Evolutionary conservation across 2,797 vertebrate genomes (phyloP).

Genomic region (Lates japonicus): DNA sequence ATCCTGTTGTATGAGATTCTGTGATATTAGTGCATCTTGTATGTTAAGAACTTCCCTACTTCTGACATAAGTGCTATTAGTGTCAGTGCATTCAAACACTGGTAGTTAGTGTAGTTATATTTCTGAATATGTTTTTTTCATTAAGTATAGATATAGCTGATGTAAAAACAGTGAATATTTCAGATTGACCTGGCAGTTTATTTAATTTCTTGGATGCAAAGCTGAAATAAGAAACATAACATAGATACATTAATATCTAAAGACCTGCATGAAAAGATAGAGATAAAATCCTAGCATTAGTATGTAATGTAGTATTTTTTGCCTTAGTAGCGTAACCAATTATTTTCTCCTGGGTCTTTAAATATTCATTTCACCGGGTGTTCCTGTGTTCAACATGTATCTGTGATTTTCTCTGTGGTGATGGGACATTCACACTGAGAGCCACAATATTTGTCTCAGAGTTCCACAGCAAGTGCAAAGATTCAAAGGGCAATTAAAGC

Average conservation of each 20-base stretch:
- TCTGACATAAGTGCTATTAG: background rate
- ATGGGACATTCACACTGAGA: slow-evolving; percentile 7
- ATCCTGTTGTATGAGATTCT: background rate
- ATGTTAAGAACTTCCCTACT: background rate
- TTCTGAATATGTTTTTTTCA: no score
- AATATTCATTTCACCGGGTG: background rate
- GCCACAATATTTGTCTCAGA: background rate
- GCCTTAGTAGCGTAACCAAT: background rate
- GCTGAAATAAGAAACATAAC: background rate
- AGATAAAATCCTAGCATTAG: background rate
- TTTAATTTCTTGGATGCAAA: background rate
- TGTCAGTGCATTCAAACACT: background rate
- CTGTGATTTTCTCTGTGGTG: slow-evolving; percentile 14
- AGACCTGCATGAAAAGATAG: background rate
- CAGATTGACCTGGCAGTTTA: background rate
- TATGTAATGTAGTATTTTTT: background rate
- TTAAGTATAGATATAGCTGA: background rate
- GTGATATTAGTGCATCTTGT: background rate
- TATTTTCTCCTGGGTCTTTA: background rate
- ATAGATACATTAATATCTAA: no score
- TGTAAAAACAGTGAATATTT: background rate
- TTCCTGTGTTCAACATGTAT: background rate
- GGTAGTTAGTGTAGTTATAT: no score
- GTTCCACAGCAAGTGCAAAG: slow-evolving; percentile 10
- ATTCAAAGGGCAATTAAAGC: slow-evolving; percentile 40